Evolutionary conservation across 1,140 invertebrate genomes (phyloP).

Genomic region (Drosophila watanabei): DNA sequence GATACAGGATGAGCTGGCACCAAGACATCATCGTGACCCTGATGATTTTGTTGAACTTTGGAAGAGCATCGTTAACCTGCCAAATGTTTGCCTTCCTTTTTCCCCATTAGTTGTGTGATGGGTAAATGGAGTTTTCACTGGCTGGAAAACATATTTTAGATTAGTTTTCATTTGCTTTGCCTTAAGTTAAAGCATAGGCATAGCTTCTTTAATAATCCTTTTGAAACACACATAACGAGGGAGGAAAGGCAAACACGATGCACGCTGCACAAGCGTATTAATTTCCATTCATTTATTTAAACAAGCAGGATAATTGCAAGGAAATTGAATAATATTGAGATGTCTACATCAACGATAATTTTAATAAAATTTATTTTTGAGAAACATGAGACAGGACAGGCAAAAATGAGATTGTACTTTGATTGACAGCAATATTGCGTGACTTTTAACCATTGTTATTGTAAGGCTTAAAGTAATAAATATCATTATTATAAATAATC

Average conservation of each 20-base stretch:
- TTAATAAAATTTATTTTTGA: not conserved
- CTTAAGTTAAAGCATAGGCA: not conserved
- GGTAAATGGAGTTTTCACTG: not conserved
- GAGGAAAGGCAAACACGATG: not conserved
- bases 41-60: conserved; percentile 40
- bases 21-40: conserved; percentile 22
- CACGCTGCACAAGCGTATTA: not conserved
- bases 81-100: conserved; percentile 24
- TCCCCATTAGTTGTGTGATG: conserved; percentile 15
- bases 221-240: not conserved
- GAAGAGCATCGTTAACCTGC: conserved; percentile 31
- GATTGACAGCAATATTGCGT: not conserved
- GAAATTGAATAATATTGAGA: not conserved
- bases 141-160: not conserved
- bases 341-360: not conserved
- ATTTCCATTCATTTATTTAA: not conserved
- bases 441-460: not conserved
- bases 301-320: not conserved
- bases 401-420: not conserved
- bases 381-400: not conserved
- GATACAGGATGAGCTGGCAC: conserved; percentile 21
- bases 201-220: not conserved
- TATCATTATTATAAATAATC: too few species aligned
- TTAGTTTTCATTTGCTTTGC: not conserved
- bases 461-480: not conserved